Conservation (phyloP, 2,113 vertebrate species). For the Xerus inauris region DNA sequence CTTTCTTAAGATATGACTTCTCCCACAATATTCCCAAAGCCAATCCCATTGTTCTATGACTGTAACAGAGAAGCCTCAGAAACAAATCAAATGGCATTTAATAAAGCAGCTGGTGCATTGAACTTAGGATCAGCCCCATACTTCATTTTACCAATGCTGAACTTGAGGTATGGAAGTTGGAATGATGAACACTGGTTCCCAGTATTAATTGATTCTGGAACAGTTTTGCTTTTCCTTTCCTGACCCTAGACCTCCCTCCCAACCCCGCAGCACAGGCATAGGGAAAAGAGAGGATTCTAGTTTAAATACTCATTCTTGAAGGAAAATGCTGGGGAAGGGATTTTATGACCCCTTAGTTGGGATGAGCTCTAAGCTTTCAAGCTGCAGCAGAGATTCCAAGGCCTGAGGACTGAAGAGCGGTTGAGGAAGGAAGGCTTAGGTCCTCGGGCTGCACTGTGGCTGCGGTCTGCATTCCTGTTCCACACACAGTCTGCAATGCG, state of each 20-base stretch:
- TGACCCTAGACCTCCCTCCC: background rate
- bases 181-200: background rate
- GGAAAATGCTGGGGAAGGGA: background rate
- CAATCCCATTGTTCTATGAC: background rate
- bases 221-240: background rate
- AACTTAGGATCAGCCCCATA: background rate
- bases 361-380: background rate
- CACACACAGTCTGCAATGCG: too few species aligned
- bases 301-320: background rate
- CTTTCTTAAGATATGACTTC: constrained; percentile 51
- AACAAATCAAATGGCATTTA: background rate
- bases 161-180: background rate
- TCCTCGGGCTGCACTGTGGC: fast-evolving
- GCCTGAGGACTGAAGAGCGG: background rate
- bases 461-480: background rate
- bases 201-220: background rate
- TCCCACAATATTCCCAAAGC: background rate
- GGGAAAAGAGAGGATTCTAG: background rate
- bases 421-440: background rate
- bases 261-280: background rate
- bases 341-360: background rate
- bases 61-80: constrained; percentile 37
- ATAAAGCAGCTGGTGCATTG: background rate
- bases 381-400: background rate
- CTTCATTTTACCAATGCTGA: background rate